phyloP scores from a whole-genome alignment of 2,113 vertebrate genomes.

The Nansenia antarctica region DNA sequence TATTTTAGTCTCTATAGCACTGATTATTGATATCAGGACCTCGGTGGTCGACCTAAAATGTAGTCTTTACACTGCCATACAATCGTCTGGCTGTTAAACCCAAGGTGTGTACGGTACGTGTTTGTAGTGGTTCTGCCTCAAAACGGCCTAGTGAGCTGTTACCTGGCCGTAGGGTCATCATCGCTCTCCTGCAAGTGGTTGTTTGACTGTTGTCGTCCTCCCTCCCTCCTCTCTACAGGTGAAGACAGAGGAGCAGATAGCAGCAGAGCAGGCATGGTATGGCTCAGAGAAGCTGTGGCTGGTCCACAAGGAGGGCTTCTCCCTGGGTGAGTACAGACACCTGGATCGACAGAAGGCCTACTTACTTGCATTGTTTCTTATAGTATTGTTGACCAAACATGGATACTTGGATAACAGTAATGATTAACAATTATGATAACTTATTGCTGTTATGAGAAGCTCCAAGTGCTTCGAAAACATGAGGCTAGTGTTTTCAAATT shows the following conservation, averaged over 20 bases:
- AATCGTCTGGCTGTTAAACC: too few species aligned
- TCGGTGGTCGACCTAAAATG: too few species aligned
- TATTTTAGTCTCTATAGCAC: too few species aligned
- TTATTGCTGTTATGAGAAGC: too few species aligned
- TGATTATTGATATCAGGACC: too few species aligned
- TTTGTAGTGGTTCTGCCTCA: not conserved
- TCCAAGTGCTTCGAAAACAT: not conserved
- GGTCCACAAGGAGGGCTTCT: slow-evolving; percentile 94
- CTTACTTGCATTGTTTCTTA: not conserved
- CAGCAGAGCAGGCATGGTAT: slow-evolving; percentile 92
- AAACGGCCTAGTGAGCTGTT: not conserved
- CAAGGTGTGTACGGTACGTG: too few species aligned
- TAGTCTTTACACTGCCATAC: too few species aligned
- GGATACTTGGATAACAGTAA: too few species aligned
- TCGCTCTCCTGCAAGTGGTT: not conserved
- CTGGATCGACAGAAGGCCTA: not conserved
- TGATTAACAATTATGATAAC: not conserved
- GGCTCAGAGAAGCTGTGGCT: slow-evolving; percentile 97
- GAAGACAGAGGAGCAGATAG: slow-evolving; percentile 95
- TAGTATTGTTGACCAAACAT: too few species aligned
- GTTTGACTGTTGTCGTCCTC: not conserved
- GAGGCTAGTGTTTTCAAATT: not conserved
- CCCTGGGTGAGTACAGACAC: slow-evolving; percentile 93
- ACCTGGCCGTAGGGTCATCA: not conserved
- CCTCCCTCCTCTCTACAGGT: slow-evolving; percentile 70